Evolutionary conservation across 2,113 vertebrate species (phyloP).

Genomic region (Aptenodytes patagonicus): DNA sequence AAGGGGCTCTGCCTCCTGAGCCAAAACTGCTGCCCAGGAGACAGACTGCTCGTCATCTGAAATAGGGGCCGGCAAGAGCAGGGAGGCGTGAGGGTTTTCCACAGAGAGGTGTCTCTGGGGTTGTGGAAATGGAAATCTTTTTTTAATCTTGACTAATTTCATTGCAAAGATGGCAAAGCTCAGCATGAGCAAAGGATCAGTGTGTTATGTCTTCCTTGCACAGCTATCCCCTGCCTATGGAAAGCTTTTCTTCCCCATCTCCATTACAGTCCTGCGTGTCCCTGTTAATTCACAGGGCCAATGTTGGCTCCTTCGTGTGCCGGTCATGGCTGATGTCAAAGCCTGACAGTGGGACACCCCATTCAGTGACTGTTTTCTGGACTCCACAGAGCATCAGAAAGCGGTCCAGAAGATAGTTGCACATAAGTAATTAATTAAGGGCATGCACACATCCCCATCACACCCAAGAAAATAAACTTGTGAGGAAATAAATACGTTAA

Average conservation of each 20-base stretch:
- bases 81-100: neutral
- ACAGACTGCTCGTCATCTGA: neutral
- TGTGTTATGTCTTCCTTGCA: neutral
- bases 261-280: neutral
- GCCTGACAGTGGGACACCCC: neutral
- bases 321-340: neutral
- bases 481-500: neutral
- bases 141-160: neutral
- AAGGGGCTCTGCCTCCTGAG: neutral
- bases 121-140: neutral
- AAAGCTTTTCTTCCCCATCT: neutral
- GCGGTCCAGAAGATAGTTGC: neutral
- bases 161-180: neutral
- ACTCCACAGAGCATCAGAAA: neutral
- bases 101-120: neutral
- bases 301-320: fast-evolving
- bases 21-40: neutral
- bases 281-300: neutral
- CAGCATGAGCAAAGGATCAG: neutral
- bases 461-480: neutral
- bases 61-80: neutral
- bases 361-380: neutral
- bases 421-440: neutral
- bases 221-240: neutral
- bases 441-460: neutral